Evolutionary conservation across 1,140 invertebrate species (phyloP).

Genomic region (Melipona quadrifasciata): DNA sequence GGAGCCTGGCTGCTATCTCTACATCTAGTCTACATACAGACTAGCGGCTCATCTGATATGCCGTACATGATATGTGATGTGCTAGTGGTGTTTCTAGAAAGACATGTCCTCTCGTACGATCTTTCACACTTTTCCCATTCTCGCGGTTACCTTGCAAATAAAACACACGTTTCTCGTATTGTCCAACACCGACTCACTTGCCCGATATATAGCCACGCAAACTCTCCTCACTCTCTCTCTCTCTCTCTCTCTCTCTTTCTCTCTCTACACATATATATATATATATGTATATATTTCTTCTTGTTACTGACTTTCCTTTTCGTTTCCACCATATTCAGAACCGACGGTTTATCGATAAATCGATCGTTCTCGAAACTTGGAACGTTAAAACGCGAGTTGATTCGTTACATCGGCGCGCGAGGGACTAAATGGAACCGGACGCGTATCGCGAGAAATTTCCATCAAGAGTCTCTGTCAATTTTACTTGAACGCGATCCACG

Average conservation of each 20-base stretch:
- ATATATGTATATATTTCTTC: neutral
- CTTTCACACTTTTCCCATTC: conserved; percentile 59
- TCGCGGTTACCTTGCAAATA: conserved; percentile 43
- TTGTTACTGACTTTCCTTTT: neutral
- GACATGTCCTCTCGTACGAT: conserved; percentile 62
- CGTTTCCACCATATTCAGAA: conserved; percentile 43
- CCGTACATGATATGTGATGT: conserved; percentile 79
- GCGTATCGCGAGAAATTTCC: neutral
- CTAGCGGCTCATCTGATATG: conserved; percentile 79
- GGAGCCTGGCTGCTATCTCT: conserved; percentile 80
- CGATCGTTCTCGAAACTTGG: conserved; percentile 15
- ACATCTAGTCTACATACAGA: conserved; percentile 80
- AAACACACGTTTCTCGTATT: conserved; percentile 29
- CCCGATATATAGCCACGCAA: neutral
- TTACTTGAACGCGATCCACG: neutral
- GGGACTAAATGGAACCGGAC: neutral
- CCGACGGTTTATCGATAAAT: conserved; percentile 15
- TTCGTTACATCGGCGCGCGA: neutral
- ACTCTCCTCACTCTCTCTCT: neutral
- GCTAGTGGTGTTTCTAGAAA: conserved; percentile 74
- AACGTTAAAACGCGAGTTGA: neutral
- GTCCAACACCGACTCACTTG: neutral
- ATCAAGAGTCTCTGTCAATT: neutral
- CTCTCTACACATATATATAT: neutral
- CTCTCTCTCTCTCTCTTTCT: neutral